Percentiles rank a stretch among this genome's conserved stretches.
Evolutionary conservation across 2,888 invertebrate species (phyloP).

Genomic region (Cylloceria caligata): DNA sequence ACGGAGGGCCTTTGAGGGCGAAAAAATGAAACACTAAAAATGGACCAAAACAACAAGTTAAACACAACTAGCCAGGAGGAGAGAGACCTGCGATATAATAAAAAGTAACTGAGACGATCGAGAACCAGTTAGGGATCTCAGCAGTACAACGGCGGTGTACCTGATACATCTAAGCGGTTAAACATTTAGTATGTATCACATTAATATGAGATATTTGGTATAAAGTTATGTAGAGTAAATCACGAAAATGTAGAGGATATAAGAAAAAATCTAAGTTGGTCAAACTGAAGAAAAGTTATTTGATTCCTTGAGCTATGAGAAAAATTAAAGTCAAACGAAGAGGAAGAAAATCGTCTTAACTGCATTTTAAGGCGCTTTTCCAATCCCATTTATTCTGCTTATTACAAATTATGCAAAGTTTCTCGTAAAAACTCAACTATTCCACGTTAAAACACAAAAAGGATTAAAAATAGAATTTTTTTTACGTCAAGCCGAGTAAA

Average conservation of each 20-base stretch:
- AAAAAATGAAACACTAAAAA: slow-evolving; percentile 26
- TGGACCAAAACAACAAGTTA: slow-evolving; percentile 15
- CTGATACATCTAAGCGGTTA: slow-evolving; percentile 13
- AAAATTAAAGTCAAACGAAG: too few relatives aligned
- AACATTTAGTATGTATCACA: slow-evolving; percentile 49
- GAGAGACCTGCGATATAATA: slow-evolving; percentile 16
- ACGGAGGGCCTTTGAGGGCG: slow-evolving; percentile 54
- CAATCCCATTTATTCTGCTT: too few relatives aligned
- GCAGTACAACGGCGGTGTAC: slow-evolving; percentile 31
- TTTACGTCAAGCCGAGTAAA: neutral
- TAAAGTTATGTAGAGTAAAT: neutral
- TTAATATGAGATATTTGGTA: slow-evolving; percentile 12
- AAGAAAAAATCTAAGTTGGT: neutral
- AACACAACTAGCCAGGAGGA: slow-evolving; percentile 4
- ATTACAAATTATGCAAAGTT: too few relatives aligned
- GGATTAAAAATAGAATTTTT: too few relatives aligned
- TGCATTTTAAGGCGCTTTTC: too few relatives aligned
- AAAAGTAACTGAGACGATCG: slow-evolving; percentile 38
- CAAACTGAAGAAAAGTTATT: neutral
- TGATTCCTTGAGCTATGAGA: too few relatives aligned
- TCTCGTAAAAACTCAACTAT: too few relatives aligned
- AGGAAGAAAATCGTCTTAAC: too few relatives aligned
- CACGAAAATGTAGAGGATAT: too few relatives aligned
- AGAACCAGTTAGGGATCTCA: slow-evolving; percentile 63
- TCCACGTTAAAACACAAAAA: too few relatives aligned